Conservation (phyloP, 2,888 invertebrate species). For the Xanthorhoe spadicearia region DNA sequence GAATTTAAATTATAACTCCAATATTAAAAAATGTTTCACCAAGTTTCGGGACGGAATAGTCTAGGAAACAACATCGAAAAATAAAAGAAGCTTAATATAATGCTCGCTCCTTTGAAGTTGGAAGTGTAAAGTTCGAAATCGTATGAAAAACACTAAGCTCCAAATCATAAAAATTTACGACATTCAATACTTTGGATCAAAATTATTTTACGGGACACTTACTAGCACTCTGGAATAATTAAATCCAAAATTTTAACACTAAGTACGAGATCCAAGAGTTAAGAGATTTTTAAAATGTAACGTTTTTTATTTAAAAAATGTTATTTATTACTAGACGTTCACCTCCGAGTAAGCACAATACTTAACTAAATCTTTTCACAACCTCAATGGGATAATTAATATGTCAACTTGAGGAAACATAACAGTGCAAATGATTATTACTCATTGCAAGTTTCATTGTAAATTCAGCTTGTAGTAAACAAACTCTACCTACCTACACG, state of each 20-base stretch:
- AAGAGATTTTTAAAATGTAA: neutral
- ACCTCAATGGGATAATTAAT: constrained; percentile 15
- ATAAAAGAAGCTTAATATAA: too few relatives aligned
- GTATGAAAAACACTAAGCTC: too few relatives aligned
- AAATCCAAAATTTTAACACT: neutral
- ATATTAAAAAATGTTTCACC: neutral
- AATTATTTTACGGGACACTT: too few relatives aligned
- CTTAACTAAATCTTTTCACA: constrained; percentile 4
- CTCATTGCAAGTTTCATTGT: constrained; percentile 16
- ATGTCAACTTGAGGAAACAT: constrained; percentile 23
- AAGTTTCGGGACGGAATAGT: neutral
- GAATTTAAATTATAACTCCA: neutral
- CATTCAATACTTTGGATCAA: too few relatives aligned
- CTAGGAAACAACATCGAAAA: neutral
- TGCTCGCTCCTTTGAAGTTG: too few relatives aligned
- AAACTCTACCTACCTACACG: neutral
- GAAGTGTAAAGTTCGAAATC: too few relatives aligned
- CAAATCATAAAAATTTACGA: too few relatives aligned
- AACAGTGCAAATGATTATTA: constrained; percentile 14
- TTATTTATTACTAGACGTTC: constrained; percentile 1
- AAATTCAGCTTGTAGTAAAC: constrained; percentile 15
- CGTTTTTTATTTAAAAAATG: neutral
- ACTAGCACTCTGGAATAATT: neutral
- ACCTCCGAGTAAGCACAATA: constrained; percentile 10
- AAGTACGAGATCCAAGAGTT: neutral